A percentile compares a stretch with the other conserved stretches of the same genome.
phyloP scores from a whole-genome alignment of 1,140 invertebrate genomes.

The Antheraea pernyi region DNA sequence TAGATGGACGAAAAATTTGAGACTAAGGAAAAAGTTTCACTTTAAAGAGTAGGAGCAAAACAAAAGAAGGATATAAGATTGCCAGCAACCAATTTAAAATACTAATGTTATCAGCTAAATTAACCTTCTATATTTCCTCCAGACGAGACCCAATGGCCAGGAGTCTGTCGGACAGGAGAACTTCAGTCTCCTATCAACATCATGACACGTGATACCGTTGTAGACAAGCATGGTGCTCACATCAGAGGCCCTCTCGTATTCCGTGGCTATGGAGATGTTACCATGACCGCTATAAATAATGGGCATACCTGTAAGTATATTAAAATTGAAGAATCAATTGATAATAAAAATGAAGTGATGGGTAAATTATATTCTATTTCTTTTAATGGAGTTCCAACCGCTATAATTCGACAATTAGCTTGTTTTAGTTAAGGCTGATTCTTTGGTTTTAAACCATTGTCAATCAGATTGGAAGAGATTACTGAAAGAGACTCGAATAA shows the following conservation, averaged over 20 bases:
- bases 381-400: neutral
- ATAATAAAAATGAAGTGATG: too few relatives aligned
- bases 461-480: too few relatives aligned
- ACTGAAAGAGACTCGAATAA: too few relatives aligned
- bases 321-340: neutral
- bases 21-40: too few relatives aligned
- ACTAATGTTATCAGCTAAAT: neutral
- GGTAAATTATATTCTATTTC: neutral
- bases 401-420: neutral
- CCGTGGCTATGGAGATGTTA: slow-evolving; percentile 49
- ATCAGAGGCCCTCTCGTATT: slow-evolving; percentile 52
- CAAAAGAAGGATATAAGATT: neutral
- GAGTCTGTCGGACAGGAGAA: slow-evolving; percentile 40
- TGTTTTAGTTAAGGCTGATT: too few relatives aligned
- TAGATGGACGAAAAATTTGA: too few relatives aligned
- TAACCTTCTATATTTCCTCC: neutral
- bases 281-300: slow-evolving; percentile 42
- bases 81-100: neutral
- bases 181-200: slow-evolving; percentile 68
- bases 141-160: slow-evolving; percentile 59
- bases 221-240: slow-evolving; percentile 43
- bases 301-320: slow-evolving; percentile 57
- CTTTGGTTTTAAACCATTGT: too few relatives aligned
- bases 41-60: too few relatives aligned
- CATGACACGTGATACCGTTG: slow-evolving; percentile 39